phyloP scores from a whole-genome alignment of 2,888 invertebrate genomes.

The Hypercompe scribonia region DNA sequence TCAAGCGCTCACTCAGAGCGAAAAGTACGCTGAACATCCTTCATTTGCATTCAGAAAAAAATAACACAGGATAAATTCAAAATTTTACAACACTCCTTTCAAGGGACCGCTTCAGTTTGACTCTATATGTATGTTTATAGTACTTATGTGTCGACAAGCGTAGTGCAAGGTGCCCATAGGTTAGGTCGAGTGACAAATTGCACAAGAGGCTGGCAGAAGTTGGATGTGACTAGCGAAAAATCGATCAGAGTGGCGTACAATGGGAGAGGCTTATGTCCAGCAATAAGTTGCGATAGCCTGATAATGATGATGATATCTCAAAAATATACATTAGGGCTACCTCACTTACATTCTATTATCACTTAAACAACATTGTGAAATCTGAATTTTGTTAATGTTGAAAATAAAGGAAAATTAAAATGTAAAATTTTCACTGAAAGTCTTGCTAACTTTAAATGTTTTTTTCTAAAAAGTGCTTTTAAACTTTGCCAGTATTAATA shows the following conservation, averaged over 20 bases:
- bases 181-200: too few species aligned
- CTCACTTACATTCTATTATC: too few species aligned
- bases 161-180: too few species aligned
- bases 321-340: too few species aligned
- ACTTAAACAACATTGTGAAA: slow-evolving; percentile 61
- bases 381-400: slow-evolving; percentile 57
- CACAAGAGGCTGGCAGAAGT: too few species aligned
- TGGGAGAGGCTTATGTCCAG: too few species aligned
- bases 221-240: too few species aligned
- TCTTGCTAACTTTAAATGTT: slow-evolving; percentile 52
- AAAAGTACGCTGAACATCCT: slow-evolving; percentile 22
- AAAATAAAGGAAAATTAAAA: slow-evolving; percentile 60
- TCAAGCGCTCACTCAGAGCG: slow-evolving; percentile 24
- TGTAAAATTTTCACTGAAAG: slow-evolving; percentile 54
- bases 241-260: too few species aligned
- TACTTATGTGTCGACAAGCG: too few species aligned
- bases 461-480: slow-evolving; percentile 48
- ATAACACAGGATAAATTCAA: slow-evolving; percentile 13
- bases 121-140: slow-evolving; percentile 12
- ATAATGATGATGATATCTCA: too few species aligned
- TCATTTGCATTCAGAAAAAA: slow-evolving; percentile 31
- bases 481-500: slow-evolving; percentile 35
- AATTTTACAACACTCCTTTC: slow-evolving; percentile 11
- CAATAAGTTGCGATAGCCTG: too few species aligned
- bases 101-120: slow-evolving; percentile 4